A percentile compares a stretch with the other conserved stretches of the same genome.
These are phyloP conservation scores for Hypercompe scribonia DNA, from an alignment of 2,888 invertebrate genomes.

Conservation along the genomic window DNA sequence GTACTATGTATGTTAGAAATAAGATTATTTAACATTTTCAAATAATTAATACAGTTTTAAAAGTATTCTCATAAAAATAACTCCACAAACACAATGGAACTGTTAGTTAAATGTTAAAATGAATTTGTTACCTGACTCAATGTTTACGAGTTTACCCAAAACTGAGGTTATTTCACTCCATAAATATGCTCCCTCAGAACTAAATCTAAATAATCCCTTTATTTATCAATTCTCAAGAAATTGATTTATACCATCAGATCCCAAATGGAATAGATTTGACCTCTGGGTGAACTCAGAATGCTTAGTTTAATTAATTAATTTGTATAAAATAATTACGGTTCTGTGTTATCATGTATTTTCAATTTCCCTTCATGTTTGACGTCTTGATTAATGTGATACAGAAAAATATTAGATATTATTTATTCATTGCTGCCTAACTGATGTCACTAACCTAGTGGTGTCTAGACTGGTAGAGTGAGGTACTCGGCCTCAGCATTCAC, in stretches of 20 bases:
- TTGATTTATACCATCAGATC: constrained; percentile 47
- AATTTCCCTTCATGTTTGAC: background rate
- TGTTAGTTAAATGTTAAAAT: too few relatives aligned
- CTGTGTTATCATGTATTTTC: background rate
- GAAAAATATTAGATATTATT: too few relatives aligned
- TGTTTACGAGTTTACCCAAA: too few relatives aligned
- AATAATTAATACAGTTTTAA: too few relatives aligned
- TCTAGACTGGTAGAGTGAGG: background rate
- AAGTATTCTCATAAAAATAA: too few relatives aligned
- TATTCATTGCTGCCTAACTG: too few relatives aligned
- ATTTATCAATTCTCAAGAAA: constrained; percentile 40
- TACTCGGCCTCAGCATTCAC: background rate
- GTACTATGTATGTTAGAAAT: too few relatives aligned
- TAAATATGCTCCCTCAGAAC: constrained; percentile 38
- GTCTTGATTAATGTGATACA: background rate
- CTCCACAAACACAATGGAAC: too few relatives aligned
- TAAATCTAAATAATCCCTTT: constrained; percentile 44
- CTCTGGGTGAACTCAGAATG: background rate
- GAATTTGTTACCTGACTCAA: too few relatives aligned
- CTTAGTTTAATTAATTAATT: background rate
- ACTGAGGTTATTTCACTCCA: constrained; percentile 44
- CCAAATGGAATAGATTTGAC: constrained; percentile 27
- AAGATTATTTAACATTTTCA: too few relatives aligned
- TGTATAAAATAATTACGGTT: background rate
- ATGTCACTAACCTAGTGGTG: background rate